These are phyloP conservation scores for Drosophila persimilis DNA, from an alignment of 1,140 invertebrate genomes.

Conservation along the genomic window DNA sequence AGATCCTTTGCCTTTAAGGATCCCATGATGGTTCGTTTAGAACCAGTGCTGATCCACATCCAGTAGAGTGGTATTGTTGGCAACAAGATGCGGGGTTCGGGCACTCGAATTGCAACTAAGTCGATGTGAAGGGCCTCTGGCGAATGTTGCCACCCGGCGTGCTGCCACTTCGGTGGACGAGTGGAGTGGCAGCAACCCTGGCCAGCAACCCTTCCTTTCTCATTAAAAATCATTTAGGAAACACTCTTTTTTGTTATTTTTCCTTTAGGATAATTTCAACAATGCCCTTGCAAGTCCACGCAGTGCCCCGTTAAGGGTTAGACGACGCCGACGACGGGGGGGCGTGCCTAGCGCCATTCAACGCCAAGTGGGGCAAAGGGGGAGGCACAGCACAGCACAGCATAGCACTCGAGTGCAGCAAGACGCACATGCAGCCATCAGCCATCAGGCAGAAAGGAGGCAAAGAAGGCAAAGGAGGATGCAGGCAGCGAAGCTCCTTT, in stretches of 20 bases:
- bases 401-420: constrained; percentile 19
- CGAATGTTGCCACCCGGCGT: constrained; percentile 20
- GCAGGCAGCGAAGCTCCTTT: constrained; percentile 46
- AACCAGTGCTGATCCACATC: too few species aligned
- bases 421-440: constrained; percentile 51
- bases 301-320: constrained; percentile 54
- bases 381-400: background rate
- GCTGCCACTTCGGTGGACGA: constrained; percentile 21
- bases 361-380: background rate
- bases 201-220: constrained; percentile 15
- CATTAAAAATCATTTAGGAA: constrained; percentile 76
- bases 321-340: constrained; percentile 30
- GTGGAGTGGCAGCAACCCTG: constrained; percentile 29
- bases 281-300: constrained; percentile 35
- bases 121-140: constrained; percentile 1
- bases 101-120: constrained; percentile 40
- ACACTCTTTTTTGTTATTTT: constrained; percentile 48
- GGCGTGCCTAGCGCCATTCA: constrained; percentile 60
- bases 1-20: too few species aligned
- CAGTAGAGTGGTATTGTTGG: background rate
- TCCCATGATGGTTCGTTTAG: too few species aligned
- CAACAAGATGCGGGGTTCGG: background rate
- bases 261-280: constrained; percentile 42
- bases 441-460: constrained; percentile 26
- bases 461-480: background rate